phyloP scores from a whole-genome alignment of 2,113 vertebrate species.

The Candoia aspera region DNA sequence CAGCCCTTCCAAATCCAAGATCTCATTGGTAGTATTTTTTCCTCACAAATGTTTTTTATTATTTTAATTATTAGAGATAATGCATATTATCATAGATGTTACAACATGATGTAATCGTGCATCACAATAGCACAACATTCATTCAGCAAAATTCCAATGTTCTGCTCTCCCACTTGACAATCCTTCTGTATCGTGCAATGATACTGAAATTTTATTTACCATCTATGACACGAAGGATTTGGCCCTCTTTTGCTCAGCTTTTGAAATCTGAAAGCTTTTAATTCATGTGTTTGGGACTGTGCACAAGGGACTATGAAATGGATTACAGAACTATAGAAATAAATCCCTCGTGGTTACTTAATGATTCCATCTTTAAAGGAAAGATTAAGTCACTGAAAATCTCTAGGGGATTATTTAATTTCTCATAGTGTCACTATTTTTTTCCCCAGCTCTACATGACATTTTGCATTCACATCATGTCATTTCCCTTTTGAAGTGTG shows the following conservation, averaged over 20 bases:
- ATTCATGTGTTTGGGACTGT: neutral
- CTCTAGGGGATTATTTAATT: slow-evolving; percentile 6
- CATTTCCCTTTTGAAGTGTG: slow-evolving; percentile 47
- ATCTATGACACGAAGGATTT: neutral
- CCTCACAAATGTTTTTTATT: neutral
- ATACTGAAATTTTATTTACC: neutral
- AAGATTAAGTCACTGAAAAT: slow-evolving; percentile 15
- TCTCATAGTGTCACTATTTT: slow-evolving; percentile 49
- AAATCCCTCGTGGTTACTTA: neutral
- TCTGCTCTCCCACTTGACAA: neutral
- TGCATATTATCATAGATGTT: neutral
- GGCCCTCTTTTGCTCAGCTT: neutral
- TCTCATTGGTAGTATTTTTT: neutral
- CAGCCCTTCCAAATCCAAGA: neutral
- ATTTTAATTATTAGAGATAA: neutral
- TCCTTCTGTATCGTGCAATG: neutral
- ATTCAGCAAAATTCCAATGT: neutral
- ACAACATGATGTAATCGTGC: neutral
- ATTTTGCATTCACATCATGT: slow-evolving; percentile 29
- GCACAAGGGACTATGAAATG: neutral
- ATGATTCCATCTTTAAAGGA: slow-evolving; percentile 31
- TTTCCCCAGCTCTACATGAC: slow-evolving; percentile 28
- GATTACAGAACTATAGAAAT: slow-evolving; percentile 4
- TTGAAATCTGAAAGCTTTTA: neutral
- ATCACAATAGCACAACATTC: neutral